A percentile compares a stretch with the other conserved stretches of the same genome.
Evolutionary conservation across 2,113 vertebrate genomes (phyloP).

Genomic region (Ceyx margarethae): DNA sequence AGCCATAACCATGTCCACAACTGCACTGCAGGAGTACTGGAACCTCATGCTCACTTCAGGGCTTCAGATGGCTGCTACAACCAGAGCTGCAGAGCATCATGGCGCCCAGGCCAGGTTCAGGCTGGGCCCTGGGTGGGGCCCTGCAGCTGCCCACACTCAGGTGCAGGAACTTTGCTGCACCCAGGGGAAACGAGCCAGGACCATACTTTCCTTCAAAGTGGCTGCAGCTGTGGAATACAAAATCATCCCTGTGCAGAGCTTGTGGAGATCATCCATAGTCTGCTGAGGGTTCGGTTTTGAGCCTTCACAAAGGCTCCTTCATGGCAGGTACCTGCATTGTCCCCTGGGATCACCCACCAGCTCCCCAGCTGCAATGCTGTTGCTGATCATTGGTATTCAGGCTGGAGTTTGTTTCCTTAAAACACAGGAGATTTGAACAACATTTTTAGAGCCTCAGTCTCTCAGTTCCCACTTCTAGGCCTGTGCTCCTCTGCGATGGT

Average conservation of each 20-base stretch:
- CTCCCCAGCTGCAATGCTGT: background rate
- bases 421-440: background rate
- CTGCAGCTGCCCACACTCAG: accelerated
- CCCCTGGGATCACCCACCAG: accelerated
- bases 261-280: accelerated
- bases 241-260: background rate
- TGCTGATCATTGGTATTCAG: background rate
- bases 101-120: accelerated
- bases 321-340: background rate
- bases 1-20: accelerated
- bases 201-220: background rate
- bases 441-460: too few species aligned
- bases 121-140: accelerated
- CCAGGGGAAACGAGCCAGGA: background rate
- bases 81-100: too few species aligned
- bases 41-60: background rate
- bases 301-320: background rate
- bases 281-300: background rate
- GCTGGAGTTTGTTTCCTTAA: background rate
- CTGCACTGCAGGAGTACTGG: background rate
- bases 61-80: accelerated
- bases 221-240: background rate
- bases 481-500: accelerated
- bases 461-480: background rate
- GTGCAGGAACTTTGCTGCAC: background rate